phyloP scores from a whole-genome alignment of 2,797 vertebrate species.

The Hephaestus fuliginosus region DNA sequence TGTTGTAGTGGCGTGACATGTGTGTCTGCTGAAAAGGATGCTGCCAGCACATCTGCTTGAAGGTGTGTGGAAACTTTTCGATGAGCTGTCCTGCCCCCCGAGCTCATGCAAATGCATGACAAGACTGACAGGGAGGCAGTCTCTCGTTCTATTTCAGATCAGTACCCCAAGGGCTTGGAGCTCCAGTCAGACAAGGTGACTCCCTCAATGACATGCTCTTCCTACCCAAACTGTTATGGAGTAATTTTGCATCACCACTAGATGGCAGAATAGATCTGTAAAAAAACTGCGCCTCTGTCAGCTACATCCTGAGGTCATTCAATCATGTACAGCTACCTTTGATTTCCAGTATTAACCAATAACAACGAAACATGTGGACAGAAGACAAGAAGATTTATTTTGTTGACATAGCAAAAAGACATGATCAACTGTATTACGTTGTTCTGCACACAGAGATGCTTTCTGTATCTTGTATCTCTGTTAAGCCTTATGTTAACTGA shows the following conservation, averaged over 20 bases:
- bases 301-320: background rate
- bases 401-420: constrained; percentile 2
- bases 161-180: constrained; percentile 25
- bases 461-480: background rate
- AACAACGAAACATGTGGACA: background rate
- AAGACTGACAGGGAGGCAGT: constrained; percentile 38
- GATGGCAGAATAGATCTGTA: constrained; percentile 66
- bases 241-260: constrained; percentile 51
- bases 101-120: constrained; percentile 48
- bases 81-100: constrained; percentile 33
- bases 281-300: background rate
- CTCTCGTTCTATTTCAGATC: constrained; percentile 53
- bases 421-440: background rate
- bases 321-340: background rate
- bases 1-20: constrained; percentile 16
- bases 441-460: background rate
- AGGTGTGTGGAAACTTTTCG: constrained; percentile 39
- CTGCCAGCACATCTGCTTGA: constrained; percentile 42
- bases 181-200: constrained; percentile 56
- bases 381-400: constrained; percentile 52
- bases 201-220: constrained; percentile 18
- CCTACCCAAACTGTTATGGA: constrained; percentile 22
- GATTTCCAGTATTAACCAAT: constrained; percentile 9
- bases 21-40: constrained; percentile 22
- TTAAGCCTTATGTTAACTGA: background rate